A percentile compares a stretch with the other conserved stretches of the same genome.
Conservation (phyloP, 2,797 vertebrate genomes). For the Mormyrops attenuatus region DNA sequence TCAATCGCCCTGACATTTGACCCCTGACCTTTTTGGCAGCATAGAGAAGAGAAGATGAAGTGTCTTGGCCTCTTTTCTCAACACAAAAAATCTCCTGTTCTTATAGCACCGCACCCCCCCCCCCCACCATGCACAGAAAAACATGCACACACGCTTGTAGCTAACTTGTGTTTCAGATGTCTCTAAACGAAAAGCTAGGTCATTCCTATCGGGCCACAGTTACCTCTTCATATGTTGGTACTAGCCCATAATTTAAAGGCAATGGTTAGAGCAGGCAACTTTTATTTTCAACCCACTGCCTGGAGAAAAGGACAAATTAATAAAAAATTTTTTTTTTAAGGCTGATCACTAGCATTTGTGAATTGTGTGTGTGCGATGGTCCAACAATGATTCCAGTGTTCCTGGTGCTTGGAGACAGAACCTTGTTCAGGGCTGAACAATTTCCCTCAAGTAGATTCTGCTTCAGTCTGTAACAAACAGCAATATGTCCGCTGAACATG, state of each 20-base stretch:
- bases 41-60: conserved; percentile 78
- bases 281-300: conserved; percentile 36
- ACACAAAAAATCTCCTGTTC: conserved; percentile 77
- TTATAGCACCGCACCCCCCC: conserved; percentile 42
- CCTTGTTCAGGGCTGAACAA: conserved; percentile 62
- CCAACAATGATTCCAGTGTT: conserved; percentile 72
- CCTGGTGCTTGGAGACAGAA: conserved; percentile 64
- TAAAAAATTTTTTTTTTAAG: conserved; percentile 24
- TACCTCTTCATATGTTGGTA: conserved; percentile 50
- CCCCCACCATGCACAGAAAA: conserved; percentile 48
- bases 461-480: conserved; percentile 64
- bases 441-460: conserved; percentile 61
- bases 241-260: conserved; percentile 25
- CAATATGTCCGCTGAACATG: conserved; percentile 66
- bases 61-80: conserved; percentile 67
- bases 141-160: conserved; percentile 31
- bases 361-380: conserved; percentile 64
- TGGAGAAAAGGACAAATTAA: conserved; percentile 40
- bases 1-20: conserved; percentile 79
- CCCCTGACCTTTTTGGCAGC: conserved; percentile 75
- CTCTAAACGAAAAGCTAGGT: conserved; percentile 51
- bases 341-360: conserved; percentile 51
- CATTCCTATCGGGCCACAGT: conserved; percentile 53
- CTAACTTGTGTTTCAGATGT: conserved; percentile 41
- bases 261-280: conserved; percentile 14